Evolutionary conservation across 2,113 vertebrate species (phyloP).

Genomic region (Phalacrocorax brasilianus): DNA sequence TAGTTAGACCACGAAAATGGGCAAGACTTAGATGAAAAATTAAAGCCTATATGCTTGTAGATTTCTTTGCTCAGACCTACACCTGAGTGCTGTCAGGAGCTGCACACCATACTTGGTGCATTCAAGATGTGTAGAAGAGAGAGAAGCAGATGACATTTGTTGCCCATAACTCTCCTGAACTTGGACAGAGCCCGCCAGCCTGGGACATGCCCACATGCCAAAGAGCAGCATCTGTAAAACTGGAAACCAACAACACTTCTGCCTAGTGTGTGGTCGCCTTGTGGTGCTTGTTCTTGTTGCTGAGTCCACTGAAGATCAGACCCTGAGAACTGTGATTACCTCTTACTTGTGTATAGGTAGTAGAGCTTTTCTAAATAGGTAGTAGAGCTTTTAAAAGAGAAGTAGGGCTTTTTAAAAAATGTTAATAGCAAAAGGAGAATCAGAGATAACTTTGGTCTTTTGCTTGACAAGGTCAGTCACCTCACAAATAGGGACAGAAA

Average conservation of each 20-base stretch:
- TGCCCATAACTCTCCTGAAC: background rate
- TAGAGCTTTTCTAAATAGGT: background rate
- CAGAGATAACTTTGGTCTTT: background rate
- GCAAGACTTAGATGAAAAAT: background rate
- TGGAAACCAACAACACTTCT: background rate
- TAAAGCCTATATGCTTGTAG: background rate
- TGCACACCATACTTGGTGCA: background rate
- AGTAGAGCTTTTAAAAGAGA: background rate
- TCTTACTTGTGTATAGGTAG: background rate
- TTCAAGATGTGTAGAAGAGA: background rate
- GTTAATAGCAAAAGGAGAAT: background rate
- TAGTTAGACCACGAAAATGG: background rate
- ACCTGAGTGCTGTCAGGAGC: background rate
- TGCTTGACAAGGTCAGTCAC: background rate
- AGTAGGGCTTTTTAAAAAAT: background rate
- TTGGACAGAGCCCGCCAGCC: background rate
- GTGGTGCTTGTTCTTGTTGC: background rate
- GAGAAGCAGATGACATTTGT: background rate
- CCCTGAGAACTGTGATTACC: background rate
- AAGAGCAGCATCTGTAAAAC: background rate
- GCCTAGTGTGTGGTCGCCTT: background rate
- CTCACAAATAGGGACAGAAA: background rate
- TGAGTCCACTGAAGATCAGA: background rate
- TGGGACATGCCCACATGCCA: background rate
- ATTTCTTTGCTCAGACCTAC: background rate